These are phyloP conservation scores for Diadegma fenestrale DNA, from an alignment of 2,888 invertebrate genomes.

Conservation along the genomic window DNA sequence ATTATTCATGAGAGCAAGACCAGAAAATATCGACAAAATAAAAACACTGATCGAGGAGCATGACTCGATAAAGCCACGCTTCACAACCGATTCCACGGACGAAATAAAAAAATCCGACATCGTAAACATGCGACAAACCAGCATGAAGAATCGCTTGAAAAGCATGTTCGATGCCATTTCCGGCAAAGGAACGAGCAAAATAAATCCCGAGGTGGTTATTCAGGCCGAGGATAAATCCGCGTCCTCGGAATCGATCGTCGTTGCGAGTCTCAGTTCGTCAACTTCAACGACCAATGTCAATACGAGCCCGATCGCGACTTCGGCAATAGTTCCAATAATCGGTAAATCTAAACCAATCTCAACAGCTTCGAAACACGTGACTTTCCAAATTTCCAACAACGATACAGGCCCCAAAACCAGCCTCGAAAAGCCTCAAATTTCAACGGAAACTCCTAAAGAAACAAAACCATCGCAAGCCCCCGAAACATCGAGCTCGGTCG, in stretches of 20 bases:
- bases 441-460: conserved; percentile 3
- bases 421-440: conserved; percentile 6
- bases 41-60: conserved; percentile 80
- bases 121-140: conserved; percentile 82
- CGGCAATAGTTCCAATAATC: conserved; percentile 77
- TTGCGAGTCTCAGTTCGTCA: conserved; percentile 76
- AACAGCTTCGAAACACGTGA: conserved; percentile 76
- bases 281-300: conserved; percentile 81
- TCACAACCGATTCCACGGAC: conserved; percentile 78
- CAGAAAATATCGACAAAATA: conserved; percentile 80
- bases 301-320: conserved; percentile 81
- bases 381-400: conserved; percentile 75
- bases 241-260: conserved; percentile 60
- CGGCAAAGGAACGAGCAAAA: conserved; percentile 80
- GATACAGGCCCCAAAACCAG: conserved; percentile 29
- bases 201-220: conserved; percentile 83
- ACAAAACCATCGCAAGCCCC: conserved; percentile 24
- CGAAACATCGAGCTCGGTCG: conserved; percentile 22
- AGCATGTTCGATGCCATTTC: conserved; percentile 84
- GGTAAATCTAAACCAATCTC: conserved; percentile 69
- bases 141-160: conserved; percentile 81
- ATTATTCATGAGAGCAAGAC: conserved; percentile 82
- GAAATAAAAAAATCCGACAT: conserved; percentile 83
- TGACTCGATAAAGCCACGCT: conserved; percentile 76
- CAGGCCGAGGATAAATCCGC: conserved; percentile 79